A percentile compares a stretch with the other conserved stretches of the same genome.
Evolutionary conservation across 2,888 invertebrate species (phyloP).

Genomic region (Creontiades dilutus): DNA sequence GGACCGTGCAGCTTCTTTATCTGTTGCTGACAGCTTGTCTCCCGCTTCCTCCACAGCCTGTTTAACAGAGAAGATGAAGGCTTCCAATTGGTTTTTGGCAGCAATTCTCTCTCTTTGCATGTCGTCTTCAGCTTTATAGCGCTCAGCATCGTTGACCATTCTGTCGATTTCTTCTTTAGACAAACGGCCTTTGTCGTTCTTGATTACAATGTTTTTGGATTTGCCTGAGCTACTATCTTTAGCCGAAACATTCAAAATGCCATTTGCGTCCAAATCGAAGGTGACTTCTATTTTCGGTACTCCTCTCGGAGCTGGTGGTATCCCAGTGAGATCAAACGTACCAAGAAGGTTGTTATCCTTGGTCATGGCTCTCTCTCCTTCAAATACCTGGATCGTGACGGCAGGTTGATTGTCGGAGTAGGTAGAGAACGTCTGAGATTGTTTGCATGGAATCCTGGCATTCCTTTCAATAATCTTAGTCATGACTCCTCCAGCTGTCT

Average conservation of each 20-base stretch:
- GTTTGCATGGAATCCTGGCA: too few relatives aligned
- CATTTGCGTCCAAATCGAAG: slow-evolving; percentile 93
- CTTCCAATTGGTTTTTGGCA: slow-evolving; percentile 79
- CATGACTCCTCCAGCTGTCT: too few relatives aligned
- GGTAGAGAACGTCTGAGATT: too few relatives aligned
- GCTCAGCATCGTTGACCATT: too few relatives aligned
- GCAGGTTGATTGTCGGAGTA: too few relatives aligned
- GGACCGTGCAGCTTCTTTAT: slow-evolving; percentile 78
- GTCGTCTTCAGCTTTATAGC: too few relatives aligned
- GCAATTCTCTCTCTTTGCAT: too few relatives aligned
- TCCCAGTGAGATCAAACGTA: slow-evolving; percentile 89
- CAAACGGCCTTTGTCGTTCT: slow-evolving; percentile 90
- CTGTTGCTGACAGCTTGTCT: slow-evolving; percentile 78
- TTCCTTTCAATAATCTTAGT: too few relatives aligned
- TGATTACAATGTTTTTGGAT: slow-evolving; percentile 87
- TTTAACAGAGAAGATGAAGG: slow-evolving; percentile 78
- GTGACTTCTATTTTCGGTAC: slow-evolving; percentile 89
- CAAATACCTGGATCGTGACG: too few relatives aligned
- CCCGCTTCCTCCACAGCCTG: slow-evolving; percentile 78
- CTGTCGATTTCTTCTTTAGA: too few relatives aligned
- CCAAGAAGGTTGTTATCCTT: too few relatives aligned
- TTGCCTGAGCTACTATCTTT: slow-evolving; percentile 84
- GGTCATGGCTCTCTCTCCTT: too few relatives aligned
- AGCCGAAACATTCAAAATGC: slow-evolving; percentile 85
- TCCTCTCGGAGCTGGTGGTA: slow-evolving; percentile 91